Conservation (phyloP, 37 sponge, comb jelly and placozoan genomes). For the Beroe ovata region DNA sequence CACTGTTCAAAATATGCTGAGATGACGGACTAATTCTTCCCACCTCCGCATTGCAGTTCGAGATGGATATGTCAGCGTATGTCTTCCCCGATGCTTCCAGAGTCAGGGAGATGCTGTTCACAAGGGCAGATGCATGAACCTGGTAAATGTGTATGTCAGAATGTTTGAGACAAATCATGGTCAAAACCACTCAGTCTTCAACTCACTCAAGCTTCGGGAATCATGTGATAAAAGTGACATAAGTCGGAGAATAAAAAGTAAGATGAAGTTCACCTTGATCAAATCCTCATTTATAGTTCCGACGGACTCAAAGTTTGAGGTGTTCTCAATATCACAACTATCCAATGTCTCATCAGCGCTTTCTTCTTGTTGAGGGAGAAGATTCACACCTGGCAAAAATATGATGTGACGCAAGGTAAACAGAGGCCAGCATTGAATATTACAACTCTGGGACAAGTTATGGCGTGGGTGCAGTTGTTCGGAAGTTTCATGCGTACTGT, state of each 20-base stretch:
- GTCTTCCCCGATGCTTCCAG: background rate
- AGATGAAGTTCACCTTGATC: constrained; percentile 50
- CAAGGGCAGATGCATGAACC: constrained; percentile 15
- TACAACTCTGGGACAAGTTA: too few relatives aligned
- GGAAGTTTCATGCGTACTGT: too few relatives aligned
- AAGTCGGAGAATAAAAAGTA: too few relatives aligned
- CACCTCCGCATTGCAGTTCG: constrained; percentile 41
- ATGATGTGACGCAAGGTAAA: too few relatives aligned
- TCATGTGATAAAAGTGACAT: too few relatives aligned
- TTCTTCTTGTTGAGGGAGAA: background rate
- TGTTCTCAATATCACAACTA: background rate
- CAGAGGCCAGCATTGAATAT: too few relatives aligned
- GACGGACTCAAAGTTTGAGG: background rate
- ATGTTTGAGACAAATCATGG: too few relatives aligned
- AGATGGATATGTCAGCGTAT: constrained; percentile 27
- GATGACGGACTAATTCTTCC: background rate
- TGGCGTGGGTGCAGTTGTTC: too few relatives aligned
- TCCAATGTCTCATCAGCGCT: background rate
- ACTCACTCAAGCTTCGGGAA: too few relatives aligned
- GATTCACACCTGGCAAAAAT: background rate
- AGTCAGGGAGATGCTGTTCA: constrained; percentile 17
- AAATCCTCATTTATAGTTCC: background rate
- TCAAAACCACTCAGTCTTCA: too few relatives aligned
- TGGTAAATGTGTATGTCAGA: too few relatives aligned
- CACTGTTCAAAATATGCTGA: background rate